Percentiles rank a stretch among this genome's conserved stretches.
These are phyloP conservation scores for Hoplodrina blanda DNA, from an alignment of 2,888 invertebrate genomes.

Conservation along the genomic window DNA sequence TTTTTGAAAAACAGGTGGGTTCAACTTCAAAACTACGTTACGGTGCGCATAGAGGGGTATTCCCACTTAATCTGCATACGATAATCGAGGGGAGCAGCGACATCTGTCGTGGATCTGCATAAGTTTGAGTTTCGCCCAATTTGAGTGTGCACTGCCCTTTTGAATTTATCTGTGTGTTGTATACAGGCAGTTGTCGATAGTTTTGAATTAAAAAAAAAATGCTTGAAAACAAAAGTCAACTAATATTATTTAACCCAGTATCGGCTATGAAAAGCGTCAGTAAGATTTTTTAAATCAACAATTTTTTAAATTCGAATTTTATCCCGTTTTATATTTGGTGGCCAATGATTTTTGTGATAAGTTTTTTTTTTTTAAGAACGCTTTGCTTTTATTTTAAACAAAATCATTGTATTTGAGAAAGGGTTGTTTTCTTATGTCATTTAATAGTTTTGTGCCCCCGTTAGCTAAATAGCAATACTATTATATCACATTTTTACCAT, in stretches of 20 bases:
- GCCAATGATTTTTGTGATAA: no score
- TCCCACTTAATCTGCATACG: conserved; percentile 87
- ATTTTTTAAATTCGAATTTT: no score
- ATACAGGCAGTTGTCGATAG: conserved; percentile 62
- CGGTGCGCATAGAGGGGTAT: conserved; percentile 73
- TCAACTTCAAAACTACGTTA: conserved; percentile 70
- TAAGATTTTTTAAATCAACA: no score
- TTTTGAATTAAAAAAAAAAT: not conserved
- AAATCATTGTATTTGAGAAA: no score
- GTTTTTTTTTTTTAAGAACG: no score
- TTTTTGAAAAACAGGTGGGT: conserved; percentile 73
- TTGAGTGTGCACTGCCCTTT: conserved; percentile 80
- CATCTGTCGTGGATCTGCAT: conserved; percentile 88
- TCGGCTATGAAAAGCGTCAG: no score
- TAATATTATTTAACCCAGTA: not conserved
- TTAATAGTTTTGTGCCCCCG: no score
- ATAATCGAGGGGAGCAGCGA: conserved; percentile 82
- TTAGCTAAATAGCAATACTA: no score
- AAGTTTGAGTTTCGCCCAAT: conserved; percentile 86
- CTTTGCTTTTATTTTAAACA: no score
- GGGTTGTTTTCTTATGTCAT: no score
- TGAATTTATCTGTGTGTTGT: conserved; percentile 79
- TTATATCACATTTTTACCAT: not conserved
- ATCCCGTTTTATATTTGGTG: no score
- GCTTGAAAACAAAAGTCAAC: not conserved